A percentile compares a stretch with the other conserved stretches of the same genome.
Evolutionary conservation across 2,888 invertebrate species (phyloP).

Genomic region (Drosophila paramelanica): DNA sequence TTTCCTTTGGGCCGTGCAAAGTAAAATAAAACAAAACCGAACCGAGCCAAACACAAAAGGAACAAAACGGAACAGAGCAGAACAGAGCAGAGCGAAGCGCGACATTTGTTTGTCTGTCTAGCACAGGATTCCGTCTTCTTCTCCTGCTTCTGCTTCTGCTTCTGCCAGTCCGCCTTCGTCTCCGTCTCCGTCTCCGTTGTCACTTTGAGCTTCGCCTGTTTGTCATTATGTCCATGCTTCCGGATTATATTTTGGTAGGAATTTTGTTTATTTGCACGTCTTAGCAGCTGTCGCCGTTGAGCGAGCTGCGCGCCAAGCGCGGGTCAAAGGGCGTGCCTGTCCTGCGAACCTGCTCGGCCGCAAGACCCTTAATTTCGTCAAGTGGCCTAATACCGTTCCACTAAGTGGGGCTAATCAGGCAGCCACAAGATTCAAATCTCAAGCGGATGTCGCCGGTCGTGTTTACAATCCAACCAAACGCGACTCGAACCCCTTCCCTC

Average conservation of each 20-base stretch:
- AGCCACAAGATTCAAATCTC: slow-evolving; percentile 73
- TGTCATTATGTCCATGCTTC: slow-evolving; percentile 76
- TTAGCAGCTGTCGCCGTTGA: slow-evolving; percentile 66
- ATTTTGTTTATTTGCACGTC: slow-evolving; percentile 74
- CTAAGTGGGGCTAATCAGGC: slow-evolving; percentile 77
- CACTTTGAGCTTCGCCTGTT: slow-evolving; percentile 51
- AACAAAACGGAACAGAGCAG: slow-evolving; percentile 8
- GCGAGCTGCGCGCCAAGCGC: slow-evolving; percentile 4
- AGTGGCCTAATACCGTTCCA: slow-evolving; percentile 78
- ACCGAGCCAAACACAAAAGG: slow-evolving; percentile 33
- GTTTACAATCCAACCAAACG: slow-evolving; percentile 45
- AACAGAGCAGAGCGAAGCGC: slow-evolving; percentile 14
- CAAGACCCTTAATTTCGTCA: slow-evolving; percentile 73
- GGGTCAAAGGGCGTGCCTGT: slow-evolving; percentile 8
- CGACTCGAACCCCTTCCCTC: not conserved
- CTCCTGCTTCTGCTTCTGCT: not conserved
- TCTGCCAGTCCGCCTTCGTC: too few species aligned
- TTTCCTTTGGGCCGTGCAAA: slow-evolving; percentile 65
- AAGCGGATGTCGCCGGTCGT: slow-evolving; percentile 71
- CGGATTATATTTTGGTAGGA: slow-evolving; percentile 75
- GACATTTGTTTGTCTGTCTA: slow-evolving; percentile 71
- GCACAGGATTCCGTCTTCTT: slow-evolving; percentile 14
- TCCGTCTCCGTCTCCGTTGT: not conserved
- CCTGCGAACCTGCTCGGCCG: slow-evolving; percentile 11
- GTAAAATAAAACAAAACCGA: slow-evolving; percentile 35